A percentile compares a stretch with the other conserved stretches of the same genome.
These are phyloP conservation scores for Neodiprion fabricii DNA, from an alignment of 1,140 invertebrate species.

Conservation along the genomic window DNA sequence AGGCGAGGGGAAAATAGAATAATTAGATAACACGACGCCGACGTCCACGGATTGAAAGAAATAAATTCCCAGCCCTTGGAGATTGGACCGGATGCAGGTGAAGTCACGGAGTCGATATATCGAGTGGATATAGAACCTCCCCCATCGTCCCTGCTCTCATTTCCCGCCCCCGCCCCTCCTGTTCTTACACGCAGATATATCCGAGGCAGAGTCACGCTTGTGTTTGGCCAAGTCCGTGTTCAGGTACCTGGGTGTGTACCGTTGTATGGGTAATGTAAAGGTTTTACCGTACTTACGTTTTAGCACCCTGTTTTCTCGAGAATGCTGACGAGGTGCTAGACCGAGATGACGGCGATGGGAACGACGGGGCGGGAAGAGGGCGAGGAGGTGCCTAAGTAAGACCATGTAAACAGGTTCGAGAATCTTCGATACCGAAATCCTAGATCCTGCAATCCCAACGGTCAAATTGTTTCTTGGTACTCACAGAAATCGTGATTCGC, in stretches of 20 bases:
- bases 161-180: background rate
- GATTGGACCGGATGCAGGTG: background rate
- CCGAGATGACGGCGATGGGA: too few relatives aligned
- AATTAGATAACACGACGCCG: background rate
- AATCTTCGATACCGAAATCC: too few relatives aligned
- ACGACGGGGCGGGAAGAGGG: too few relatives aligned
- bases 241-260: background rate
- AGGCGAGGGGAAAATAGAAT: background rate
- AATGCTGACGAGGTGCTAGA: background rate
- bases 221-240: background rate
- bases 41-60: background rate
- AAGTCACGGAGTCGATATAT: background rate
- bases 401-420: too few relatives aligned
- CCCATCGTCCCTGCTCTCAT: background rate
- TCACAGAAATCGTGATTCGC: too few relatives aligned
- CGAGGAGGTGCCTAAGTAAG: too few relatives aligned
- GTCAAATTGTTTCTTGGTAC: too few relatives aligned
- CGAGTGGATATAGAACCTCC: background rate
- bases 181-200: background rate
- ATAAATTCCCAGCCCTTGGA: background rate
- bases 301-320: background rate
- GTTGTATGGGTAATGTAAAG: background rate
- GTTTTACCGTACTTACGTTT: background rate
- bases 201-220: background rate
- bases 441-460: too few relatives aligned